These are phyloP conservation scores for Agapetus fuscipes DNA, from an alignment of 2,888 invertebrate species.

Conservation along the genomic window DNA sequence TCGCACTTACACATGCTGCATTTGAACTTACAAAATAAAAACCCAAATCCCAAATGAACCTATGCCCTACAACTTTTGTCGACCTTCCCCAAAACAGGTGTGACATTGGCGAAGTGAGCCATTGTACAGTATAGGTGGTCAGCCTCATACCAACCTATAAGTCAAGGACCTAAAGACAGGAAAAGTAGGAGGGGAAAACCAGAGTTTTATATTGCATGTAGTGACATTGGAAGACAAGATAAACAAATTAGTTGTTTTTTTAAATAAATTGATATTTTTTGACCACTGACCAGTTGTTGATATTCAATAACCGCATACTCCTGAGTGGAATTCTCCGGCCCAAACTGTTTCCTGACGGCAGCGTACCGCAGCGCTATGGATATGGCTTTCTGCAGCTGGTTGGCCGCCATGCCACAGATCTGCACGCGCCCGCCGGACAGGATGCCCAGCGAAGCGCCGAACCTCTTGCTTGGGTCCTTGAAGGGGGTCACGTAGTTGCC, in stretches of 20 bases:
- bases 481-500: slow-evolving; percentile 75
- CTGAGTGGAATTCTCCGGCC: slow-evolving; percentile 52
- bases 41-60: too few relatives aligned
- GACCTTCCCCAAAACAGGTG: too few relatives aligned
- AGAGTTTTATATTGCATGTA: neutral
- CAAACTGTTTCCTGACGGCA: slow-evolving; percentile 81
- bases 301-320: slow-evolving; percentile 88
- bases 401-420: slow-evolving; percentile 38
- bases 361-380: slow-evolving; percentile 82
- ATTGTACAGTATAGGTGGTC: too few relatives aligned
- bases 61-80: too few relatives aligned
- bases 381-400: slow-evolving; percentile 61
- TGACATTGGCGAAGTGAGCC: too few relatives aligned
- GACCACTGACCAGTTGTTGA: slow-evolving; percentile 82
- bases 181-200: too few relatives aligned
- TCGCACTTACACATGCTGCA: too few relatives aligned
- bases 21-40: too few relatives aligned
- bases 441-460: slow-evolving; percentile 75
- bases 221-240: slow-evolving; percentile 5
- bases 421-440: slow-evolving; percentile 51
- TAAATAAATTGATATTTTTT: too few relatives aligned
- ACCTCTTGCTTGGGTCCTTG: slow-evolving; percentile 73
- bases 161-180: too few relatives aligned
- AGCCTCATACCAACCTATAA: too few relatives aligned
- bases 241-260: too few relatives aligned